These are phyloP conservation scores for Drosophila bunnanda DNA, from an alignment of 2,888 invertebrate species.

Conservation along the genomic window DNA sequence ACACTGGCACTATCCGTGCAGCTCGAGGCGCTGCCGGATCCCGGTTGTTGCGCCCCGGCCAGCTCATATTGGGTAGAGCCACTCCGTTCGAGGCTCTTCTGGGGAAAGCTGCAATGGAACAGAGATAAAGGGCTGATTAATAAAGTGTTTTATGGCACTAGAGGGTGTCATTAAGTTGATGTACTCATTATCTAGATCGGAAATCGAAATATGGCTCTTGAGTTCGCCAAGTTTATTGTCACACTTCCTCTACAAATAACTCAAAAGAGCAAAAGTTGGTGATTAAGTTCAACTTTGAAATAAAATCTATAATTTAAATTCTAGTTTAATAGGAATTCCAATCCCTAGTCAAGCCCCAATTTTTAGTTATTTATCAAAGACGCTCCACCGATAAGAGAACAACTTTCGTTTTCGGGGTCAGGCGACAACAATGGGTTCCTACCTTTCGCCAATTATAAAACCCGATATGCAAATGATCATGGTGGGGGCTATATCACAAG, in stretches of 20 bases:
- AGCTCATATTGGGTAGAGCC: slow-evolving; percentile 83
- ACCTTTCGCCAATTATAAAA: slow-evolving; percentile 87
- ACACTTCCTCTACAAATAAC: neutral
- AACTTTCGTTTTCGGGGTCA: slow-evolving; percentile 51
- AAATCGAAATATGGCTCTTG: slow-evolving; percentile 1
- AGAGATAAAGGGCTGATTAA: slow-evolving; percentile 14
- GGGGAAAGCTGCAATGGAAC: slow-evolving; percentile 83
- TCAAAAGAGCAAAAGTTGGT: too few species aligned
- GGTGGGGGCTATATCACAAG: slow-evolving; percentile 54
- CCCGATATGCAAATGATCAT: slow-evolving; percentile 88
- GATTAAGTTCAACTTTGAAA: neutral
- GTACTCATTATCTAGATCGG: slow-evolving; percentile 8
- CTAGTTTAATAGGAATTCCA: slow-evolving; percentile 6
- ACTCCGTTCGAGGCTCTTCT: slow-evolving; percentile 84
- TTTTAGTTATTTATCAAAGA: neutral
- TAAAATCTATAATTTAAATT: neutral
- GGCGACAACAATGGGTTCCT: slow-evolving; percentile 63
- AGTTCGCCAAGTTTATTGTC: neutral
- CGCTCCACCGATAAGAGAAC: slow-evolving; percentile 25
- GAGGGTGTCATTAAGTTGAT: neutral
- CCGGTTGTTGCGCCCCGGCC: slow-evolving; percentile 68
- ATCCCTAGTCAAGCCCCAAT: neutral
- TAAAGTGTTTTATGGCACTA: neutral
- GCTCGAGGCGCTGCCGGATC: slow-evolving; percentile 65
- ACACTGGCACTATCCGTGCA: slow-evolving; percentile 65